phyloP scores from a whole-genome alignment of 2,113 vertebrate genomes.

The Saguinus imperator region DNA sequence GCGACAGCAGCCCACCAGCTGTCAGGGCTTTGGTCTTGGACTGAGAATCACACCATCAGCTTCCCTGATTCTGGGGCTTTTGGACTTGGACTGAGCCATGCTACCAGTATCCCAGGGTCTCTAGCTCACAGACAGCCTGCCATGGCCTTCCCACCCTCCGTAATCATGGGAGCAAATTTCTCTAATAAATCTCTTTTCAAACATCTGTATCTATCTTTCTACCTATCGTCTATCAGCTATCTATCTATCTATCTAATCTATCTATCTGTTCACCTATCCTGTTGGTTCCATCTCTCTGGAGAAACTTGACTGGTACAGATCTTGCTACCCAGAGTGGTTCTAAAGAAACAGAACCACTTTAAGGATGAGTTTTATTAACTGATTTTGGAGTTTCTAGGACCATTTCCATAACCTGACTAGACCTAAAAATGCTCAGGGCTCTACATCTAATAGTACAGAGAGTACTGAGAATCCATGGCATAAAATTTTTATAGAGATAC shows the following conservation, averaged over 20 bases:
- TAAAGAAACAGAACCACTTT: not conserved
- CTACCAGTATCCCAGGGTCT: not conserved
- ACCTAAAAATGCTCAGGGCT: not conserved
- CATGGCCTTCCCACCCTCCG: not conserved
- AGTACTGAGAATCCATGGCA: not conserved
- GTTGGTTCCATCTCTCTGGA: not conserved
- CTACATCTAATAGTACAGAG: not conserved
- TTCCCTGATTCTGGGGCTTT: not conserved
- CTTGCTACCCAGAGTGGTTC: not conserved
- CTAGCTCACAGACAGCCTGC: not conserved
- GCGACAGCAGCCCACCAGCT: not conserved
- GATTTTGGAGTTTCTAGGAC: not conserved
- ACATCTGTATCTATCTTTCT: not conserved
- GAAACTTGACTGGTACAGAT: not conserved
- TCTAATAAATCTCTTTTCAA: not conserved
- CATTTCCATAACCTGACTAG: not conserved
- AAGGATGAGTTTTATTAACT: not conserved
- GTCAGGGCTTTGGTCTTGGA: not conserved
- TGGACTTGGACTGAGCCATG: not conserved
- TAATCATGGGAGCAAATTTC: not conserved
- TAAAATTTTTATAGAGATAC: not conserved
- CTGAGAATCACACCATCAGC: not conserved
- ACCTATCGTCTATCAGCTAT: too few relatives aligned
- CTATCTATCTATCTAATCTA: not conserved
- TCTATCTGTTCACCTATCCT: too few relatives aligned